A percentile compares a stretch with the other conserved stretches of the same genome.
Conservation (phyloP, 2,888 invertebrate species). For the Tipula unca region DNA sequence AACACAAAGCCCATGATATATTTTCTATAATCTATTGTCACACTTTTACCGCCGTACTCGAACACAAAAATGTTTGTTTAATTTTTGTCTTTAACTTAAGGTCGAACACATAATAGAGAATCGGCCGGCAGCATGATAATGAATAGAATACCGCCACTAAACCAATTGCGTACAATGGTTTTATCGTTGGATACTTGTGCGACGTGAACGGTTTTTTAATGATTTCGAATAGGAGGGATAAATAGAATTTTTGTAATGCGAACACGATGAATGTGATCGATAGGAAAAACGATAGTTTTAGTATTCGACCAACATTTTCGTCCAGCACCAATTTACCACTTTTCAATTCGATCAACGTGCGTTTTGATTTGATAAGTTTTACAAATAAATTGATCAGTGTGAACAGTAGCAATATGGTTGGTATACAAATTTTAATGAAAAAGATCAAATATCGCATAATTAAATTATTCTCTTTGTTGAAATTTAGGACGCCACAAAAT, state of each 20-base stretch:
- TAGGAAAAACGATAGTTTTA: constrained; percentile 24
- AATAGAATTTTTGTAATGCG: constrained; percentile 25
- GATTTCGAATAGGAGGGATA: constrained; percentile 27
- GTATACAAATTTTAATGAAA: constrained; percentile 24
- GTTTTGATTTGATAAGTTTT: neutral
- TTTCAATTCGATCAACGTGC: constrained; percentile 1
- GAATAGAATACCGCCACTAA: constrained; percentile 24
- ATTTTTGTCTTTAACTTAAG: neutral
- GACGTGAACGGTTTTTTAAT: constrained; percentile 26
- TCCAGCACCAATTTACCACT: constrained; percentile 21
- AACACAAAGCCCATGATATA: neutral
- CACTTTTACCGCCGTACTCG: neutral
- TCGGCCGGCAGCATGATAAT: constrained; percentile 23
- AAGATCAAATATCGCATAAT: constrained; percentile 25
- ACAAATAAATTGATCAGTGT: constrained; percentile 19
- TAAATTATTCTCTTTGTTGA: constrained; percentile 24
- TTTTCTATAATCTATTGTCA: neutral
- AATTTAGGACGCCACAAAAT: constrained; percentile 26
- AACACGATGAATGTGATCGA: constrained; percentile 24
- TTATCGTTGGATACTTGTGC: constrained; percentile 25
- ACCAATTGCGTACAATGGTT: constrained; percentile 22
- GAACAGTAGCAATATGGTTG: constrained; percentile 23
- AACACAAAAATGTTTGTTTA: neutral
- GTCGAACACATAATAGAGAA: constrained; percentile 23
- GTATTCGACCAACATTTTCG: constrained; percentile 23